These are phyloP conservation scores for Valencia hispanica DNA, from an alignment of 2,797 vertebrate genomes.

Conservation along the genomic window DNA sequence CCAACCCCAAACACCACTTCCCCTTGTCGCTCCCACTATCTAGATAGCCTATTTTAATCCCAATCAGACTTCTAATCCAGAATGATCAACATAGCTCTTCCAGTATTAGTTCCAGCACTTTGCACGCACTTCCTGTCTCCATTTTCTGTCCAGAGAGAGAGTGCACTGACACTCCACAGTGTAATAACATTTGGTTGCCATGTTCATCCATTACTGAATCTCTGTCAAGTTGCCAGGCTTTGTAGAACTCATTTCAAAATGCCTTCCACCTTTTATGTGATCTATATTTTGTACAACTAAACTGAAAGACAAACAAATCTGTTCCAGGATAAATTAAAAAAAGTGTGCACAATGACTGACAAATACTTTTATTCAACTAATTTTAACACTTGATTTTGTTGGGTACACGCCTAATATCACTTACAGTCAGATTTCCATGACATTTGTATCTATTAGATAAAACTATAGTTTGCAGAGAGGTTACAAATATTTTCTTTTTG, in stretches of 20 bases:
- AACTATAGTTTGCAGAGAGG: too few relatives aligned
- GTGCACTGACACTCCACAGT: constrained; percentile 61
- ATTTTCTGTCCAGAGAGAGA: constrained; percentile 36
- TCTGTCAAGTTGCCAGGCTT: neutral
- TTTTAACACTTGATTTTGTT: neutral
- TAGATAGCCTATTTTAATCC: constrained; percentile 17
- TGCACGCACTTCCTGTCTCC: constrained; percentile 2
- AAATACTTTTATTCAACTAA: neutral
- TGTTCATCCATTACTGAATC: constrained; percentile 20
- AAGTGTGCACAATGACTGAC: neutral
- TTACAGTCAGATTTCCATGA: too few relatives aligned
- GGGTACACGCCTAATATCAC: neutral
- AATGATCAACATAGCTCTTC: constrained; percentile 37
- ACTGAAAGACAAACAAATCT: neutral
- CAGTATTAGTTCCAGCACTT: constrained; percentile 32
- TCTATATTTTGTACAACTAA: neutral
- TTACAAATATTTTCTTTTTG: too few relatives aligned
- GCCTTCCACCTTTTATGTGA: neutral
- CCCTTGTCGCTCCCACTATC: constrained; percentile 34
- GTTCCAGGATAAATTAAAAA: neutral
- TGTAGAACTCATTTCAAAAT: neutral
- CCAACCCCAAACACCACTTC: constrained; percentile 25
- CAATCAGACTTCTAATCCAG: constrained; percentile 34
- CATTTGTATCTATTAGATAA: too few relatives aligned
- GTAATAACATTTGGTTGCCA: constrained; percentile 37